These are phyloP conservation scores for roundworm (Caenorhabditis elegans) DNA, from an alignment of 1,140 invertebrate species.

Conservation along the genomic window DNA sequence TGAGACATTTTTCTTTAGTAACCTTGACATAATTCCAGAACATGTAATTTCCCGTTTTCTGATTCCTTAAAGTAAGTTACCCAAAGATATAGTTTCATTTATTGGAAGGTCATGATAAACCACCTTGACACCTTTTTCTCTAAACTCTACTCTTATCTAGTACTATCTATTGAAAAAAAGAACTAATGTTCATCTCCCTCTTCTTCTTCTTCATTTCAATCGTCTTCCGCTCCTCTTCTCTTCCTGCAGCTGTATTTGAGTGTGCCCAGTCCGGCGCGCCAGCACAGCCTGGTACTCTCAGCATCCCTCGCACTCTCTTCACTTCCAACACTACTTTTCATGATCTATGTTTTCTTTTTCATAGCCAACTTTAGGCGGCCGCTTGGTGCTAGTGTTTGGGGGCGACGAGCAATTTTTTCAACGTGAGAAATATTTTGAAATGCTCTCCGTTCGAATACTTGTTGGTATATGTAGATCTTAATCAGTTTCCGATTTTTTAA, in stretches of 20 bases:
- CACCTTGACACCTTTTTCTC: slow-evolving; percentile 18
- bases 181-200: slow-evolving; percentile 15
- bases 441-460: neutral
- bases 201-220: neutral
- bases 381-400: neutral
- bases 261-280: neutral
- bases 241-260: slow-evolving; percentile 26
- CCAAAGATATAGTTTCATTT: too few relatives aligned
- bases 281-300: slow-evolving; percentile 1
- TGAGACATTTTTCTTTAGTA: too few relatives aligned
- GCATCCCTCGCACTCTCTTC: neutral
- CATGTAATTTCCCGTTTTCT: too few relatives aligned
- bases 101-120: neutral
- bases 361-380: neutral
- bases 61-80: too few relatives aligned
- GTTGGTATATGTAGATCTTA: too few relatives aligned
- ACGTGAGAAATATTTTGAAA: slow-evolving; percentile 24
- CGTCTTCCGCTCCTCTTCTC: neutral
- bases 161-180: neutral
- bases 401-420: neutral
- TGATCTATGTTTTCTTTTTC: neutral
- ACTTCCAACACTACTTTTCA: neutral
- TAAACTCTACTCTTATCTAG: neutral
- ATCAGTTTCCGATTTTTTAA: neutral
- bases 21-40: too few relatives aligned